Conservation (phyloP, 1,140 invertebrate species). For the Diachasma alloeum region DNA sequence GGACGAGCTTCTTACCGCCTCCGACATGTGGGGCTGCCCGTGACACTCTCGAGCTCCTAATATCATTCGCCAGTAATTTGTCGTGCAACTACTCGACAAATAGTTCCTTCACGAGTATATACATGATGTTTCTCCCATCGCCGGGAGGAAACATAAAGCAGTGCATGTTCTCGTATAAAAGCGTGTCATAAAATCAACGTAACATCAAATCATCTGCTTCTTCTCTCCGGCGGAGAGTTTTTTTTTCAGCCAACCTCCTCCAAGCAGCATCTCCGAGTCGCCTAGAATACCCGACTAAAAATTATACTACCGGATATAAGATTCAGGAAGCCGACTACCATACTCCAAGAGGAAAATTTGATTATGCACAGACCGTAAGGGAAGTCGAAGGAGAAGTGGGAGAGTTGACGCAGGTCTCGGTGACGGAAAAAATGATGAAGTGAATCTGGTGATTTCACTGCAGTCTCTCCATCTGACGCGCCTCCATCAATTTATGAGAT, state of each 20-base stretch:
- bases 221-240: background rate
- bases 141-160: background rate
- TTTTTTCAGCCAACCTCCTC: background rate
- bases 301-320: slow-evolving; percentile 10
- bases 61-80: background rate
- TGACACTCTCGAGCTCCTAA: background rate
- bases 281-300: background rate
- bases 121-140: background rate
- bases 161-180: background rate
- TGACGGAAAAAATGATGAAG: background rate
- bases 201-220: background rate
- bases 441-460: background rate
- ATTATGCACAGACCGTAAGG: slow-evolving; percentile 2
- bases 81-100: background rate
- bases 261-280: background rate
- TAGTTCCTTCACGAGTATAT: background rate
- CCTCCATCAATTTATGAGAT: background rate
- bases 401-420: background rate
- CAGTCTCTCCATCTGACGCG: background rate
- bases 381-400: background rate
- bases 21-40: background rate
- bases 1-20: background rate
- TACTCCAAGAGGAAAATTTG: background rate
- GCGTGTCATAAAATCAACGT: background rate
- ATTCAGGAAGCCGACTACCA: background rate